Evolutionary conservation across 2,888 invertebrate species (phyloP).

Genomic region (Noctua comes): DNA sequence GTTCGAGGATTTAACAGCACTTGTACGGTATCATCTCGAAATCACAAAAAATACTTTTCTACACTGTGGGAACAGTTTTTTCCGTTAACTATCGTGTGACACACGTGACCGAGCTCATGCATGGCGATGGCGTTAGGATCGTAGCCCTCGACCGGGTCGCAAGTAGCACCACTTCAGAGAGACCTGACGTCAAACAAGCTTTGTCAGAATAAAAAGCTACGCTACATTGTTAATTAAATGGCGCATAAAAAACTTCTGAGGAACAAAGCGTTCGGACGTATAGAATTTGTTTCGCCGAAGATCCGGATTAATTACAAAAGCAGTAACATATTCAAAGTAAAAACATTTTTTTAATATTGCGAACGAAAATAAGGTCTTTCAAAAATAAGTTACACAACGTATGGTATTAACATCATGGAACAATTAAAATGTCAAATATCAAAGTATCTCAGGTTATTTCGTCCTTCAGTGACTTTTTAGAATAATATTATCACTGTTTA

Average conservation of each 20-base stretch:
- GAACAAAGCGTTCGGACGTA: constrained; percentile 38
- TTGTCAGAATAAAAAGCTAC: constrained; percentile 2
- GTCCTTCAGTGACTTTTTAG: neutral
- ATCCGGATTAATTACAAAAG: constrained; percentile 30
- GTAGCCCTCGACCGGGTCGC: neutral
- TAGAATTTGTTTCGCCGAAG: constrained; percentile 23
- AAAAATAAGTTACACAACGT: neutral
- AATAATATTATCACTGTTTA: constrained; percentile 1
- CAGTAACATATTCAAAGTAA: constrained; percentile 12
- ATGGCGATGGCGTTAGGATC: neutral
- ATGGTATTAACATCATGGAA: constrained; percentile 9
- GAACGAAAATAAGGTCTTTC: constrained; percentile 3
- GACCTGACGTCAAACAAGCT: constrained; percentile 1
- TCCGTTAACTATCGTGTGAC: neutral
- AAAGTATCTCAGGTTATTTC: constrained; percentile 1
- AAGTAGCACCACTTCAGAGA: constrained; percentile 2
- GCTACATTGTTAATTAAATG: constrained; percentile 35
- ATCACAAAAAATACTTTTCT: constrained; percentile 30
- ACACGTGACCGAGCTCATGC: constrained; percentile 29
- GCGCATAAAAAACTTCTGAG: constrained; percentile 17
- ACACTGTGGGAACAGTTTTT: constrained; percentile 28
- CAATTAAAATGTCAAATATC: neutral
- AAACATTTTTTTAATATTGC: neutral
- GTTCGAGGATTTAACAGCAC: constrained; percentile 45
- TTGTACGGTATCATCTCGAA: constrained; percentile 39